Evolutionary conservation across 1,140 invertebrate species (phyloP).

Genomic region (Steinernema khuongi): DNA sequence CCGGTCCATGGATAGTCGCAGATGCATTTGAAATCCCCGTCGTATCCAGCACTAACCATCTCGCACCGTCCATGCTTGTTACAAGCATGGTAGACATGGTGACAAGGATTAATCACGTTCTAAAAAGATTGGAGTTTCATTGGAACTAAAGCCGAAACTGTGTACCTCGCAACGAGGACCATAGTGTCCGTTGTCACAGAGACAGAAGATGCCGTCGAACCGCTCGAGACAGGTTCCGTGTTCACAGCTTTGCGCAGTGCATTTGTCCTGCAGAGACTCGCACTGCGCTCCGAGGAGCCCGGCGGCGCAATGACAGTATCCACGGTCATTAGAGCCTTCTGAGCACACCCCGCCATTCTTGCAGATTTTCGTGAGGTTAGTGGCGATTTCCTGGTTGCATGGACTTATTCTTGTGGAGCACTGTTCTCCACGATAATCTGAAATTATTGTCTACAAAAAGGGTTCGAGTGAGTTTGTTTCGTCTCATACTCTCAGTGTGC

Average conservation of each 20-base stretch:
- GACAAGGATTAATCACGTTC: background rate
- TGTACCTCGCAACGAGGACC: background rate
- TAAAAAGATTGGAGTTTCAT: background rate
- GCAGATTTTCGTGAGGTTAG: background rate
- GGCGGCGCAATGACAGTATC: background rate
- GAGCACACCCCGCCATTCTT: background rate
- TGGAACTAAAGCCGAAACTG: background rate
- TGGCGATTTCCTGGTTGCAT: background rate
- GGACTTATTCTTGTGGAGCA: background rate
- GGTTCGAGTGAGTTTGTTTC: background rate
- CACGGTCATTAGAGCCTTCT: background rate
- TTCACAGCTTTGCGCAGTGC: background rate
- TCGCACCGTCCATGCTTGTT: background rate
- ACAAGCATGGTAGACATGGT: background rate
- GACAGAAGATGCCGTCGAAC: background rate
- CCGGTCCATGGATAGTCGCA: background rate
- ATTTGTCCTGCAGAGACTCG: background rate
- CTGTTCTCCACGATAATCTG: background rate
- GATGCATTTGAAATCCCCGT: background rate
- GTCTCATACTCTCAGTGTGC: background rate
- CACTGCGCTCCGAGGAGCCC: background rate
- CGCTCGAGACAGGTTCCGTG: slow-evolving; percentile 4
- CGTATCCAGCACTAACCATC: background rate
- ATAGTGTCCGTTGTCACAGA: background rate
- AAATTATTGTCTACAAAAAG: background rate